Base-by-base conservation (phyloP, 2,797 vertebrate species). In the Chloroceryle inda region DNA sequence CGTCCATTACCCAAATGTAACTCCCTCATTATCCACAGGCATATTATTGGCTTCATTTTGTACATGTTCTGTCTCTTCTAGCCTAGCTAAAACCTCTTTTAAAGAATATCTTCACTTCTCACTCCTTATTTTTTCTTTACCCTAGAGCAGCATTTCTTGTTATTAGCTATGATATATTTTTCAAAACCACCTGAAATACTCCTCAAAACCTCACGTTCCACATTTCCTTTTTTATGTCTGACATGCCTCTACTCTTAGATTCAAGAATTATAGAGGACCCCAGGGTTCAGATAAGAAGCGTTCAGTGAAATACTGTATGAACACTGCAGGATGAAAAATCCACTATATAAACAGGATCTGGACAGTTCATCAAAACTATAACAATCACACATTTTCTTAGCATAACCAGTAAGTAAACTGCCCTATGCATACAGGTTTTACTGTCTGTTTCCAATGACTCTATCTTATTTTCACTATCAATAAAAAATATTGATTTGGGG, bases 401-500 rank as follows among this genome's bases (percentile, higher is more conserved):
- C 59, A 79, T 92, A 94, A 95, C 79, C 59, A 91, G 81, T 91
- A 95, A 96, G 56, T 67, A 94, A 95, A 71, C 64, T 82, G 29
- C 61, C 47, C 58, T 42, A 37, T 50, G 63, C 59, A 86, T 67
- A n/a, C n/a, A 40, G 31, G 27, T 79, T 94, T 96, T 94, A 91
- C 55, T 86, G 87, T 56, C 56, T 89, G 56, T 27, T 94, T 92
- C 37, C 73, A 92, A 92, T 47, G 80, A 81, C 73, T 95, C 58
- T 89, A 84, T 91, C 69, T 95, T 35, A 84, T 94, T 95, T 95
- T 94, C 83, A 84, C 62, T 79, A 49, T 76, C 90, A 89, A 95
- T 92, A 96, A 95, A 94, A 95, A 91, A 77, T 94, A 96, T 91
- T 33, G 91, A 94, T 96, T 78, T 85, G 38, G 27, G 75, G 66